Percentiles rank a stretch among this genome's conserved stretches.
Evolutionary conservation across 2,888 invertebrate species (phyloP).

Genomic region (Palloptera scutellata): DNA sequence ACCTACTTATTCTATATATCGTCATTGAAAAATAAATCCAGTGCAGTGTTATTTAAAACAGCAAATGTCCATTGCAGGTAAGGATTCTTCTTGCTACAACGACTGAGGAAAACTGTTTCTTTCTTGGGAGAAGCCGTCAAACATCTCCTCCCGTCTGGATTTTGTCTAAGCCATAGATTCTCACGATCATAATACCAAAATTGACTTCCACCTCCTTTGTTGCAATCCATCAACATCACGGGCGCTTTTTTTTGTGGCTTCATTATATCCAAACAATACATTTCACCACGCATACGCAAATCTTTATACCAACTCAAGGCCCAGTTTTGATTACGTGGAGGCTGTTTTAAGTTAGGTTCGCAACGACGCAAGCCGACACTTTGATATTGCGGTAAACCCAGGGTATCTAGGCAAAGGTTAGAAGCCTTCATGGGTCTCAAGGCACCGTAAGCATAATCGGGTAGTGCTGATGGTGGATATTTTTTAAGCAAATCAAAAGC

Average conservation of each 20-base stretch:
- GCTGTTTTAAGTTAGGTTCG: conserved; percentile 43
- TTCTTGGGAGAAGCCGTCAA: conserved; percentile 75
- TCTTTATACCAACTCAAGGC: conserved; percentile 52
- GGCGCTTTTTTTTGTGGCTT: conserved; percentile 74
- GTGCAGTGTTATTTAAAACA: conserved; percentile 48
- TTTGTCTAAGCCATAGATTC: conserved; percentile 50
- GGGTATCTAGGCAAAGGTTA: conserved; percentile 77
- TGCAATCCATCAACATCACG: conserved; percentile 82
- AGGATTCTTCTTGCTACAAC: conserved; percentile 66
- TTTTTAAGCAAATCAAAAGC: conserved; percentile 87
- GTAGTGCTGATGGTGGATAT: conserved; percentile 88
- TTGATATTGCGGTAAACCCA: conserved; percentile 61
- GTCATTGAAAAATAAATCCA: conserved; percentile 45
- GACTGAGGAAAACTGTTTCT: conserved; percentile 69
- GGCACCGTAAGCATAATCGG: conserved; percentile 80
- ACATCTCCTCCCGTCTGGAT: conserved; percentile 38
- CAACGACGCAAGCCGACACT: conserved; percentile 49
- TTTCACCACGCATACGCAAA: conserved; percentile 67
- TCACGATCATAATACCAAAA: conserved; percentile 82
- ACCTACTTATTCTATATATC: conserved; percentile 1
- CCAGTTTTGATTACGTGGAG: conserved; percentile 52
- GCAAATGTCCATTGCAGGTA: conserved; percentile 57
- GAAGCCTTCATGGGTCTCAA: conserved; percentile 71
- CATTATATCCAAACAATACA: conserved; percentile 86
- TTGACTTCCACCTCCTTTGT: conserved; percentile 90